These are phyloP conservation scores for Himantopus leucocephalus DNA, from an alignment of 2,113 vertebrate species.

Conservation along the genomic window DNA sequence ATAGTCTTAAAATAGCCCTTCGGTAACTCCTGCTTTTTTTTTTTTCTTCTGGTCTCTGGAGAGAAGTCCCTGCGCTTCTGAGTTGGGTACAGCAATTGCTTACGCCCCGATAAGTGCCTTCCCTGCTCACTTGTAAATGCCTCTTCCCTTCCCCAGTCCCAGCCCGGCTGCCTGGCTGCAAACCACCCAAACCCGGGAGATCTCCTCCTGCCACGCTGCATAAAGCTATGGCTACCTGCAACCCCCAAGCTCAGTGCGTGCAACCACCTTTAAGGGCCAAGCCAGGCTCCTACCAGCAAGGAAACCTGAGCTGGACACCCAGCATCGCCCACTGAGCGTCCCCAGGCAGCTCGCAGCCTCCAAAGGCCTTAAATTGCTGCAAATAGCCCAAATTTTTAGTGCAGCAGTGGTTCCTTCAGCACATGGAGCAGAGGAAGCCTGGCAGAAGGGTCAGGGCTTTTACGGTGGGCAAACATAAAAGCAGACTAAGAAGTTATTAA, in stretches of 20 bases:
- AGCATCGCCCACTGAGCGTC: fast-evolving
- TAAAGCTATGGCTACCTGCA: background rate
- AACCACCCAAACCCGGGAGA: background rate
- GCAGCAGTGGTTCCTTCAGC: fast-evolving
- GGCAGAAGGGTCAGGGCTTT: background rate
- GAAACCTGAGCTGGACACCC: background rate
- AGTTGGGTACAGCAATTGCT: background rate
- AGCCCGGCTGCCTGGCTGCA: background rate
- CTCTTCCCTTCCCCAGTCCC: background rate
- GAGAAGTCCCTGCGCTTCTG: fast-evolving
- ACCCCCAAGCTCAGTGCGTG: background rate
- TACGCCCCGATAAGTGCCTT: background rate
- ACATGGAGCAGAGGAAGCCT: background rate
- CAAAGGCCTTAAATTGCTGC: background rate
- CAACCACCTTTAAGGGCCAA: background rate
- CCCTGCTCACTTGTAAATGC: background rate
- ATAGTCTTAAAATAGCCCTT: background rate
- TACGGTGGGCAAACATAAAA: background rate
- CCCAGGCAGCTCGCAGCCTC: background rate
- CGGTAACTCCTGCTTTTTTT: background rate
- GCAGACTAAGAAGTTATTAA: background rate
- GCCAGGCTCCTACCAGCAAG: background rate
- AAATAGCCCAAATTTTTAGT: background rate
- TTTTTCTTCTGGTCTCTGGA: background rate
- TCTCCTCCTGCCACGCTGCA: background rate